These are phyloP conservation scores for Torymus auratus DNA, from an alignment of 2,888 invertebrate genomes.

Conservation along the genomic window DNA sequence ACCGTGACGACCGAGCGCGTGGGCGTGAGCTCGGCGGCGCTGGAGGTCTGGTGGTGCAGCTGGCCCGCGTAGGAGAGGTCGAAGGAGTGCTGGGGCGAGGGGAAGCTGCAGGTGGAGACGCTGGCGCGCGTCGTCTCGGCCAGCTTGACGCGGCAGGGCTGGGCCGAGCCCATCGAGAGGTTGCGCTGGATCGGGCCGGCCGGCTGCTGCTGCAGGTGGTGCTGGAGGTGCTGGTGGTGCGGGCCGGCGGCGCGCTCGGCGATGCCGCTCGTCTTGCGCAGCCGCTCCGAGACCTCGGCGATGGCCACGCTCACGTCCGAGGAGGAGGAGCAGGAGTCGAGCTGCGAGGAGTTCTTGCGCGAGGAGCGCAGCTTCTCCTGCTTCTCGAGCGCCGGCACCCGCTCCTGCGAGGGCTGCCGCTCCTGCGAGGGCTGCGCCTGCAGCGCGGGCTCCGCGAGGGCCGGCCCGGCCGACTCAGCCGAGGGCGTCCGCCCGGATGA, in stretches of 20 bases:
- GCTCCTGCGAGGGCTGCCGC: conserved; percentile 29
- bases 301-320: conserved; percentile 83
- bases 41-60: conserved; percentile 48
- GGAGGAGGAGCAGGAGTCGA: conserved; percentile 86
- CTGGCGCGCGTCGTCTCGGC: conserved; percentile 77
- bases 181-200: conserved; percentile 63
- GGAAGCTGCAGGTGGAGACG: conserved; percentile 76
- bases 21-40: conserved; percentile 18
- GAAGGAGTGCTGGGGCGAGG: conserved; percentile 76
- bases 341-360: conserved; percentile 83
- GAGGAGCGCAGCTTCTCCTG: conserved; percentile 69
- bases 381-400: conserved; percentile 60
- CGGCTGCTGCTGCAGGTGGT: conserved; percentile 77
- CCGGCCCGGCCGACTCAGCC: conserved; percentile 64
- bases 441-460: not conserved
- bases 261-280: conserved; percentile 81
- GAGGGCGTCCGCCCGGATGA: conserved; percentile 62
- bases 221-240: conserved; percentile 79
- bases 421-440: conserved; percentile 48
- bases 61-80: conserved; percentile 73
- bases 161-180: conserved; percentile 74
- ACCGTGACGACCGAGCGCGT: conserved; percentile 63
- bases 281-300: conserved; percentile 79
- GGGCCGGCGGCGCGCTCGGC: conserved; percentile 76
- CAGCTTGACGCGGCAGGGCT: conserved; percentile 73